Base-by-base conservation (phyloP, 2,113 vertebrate genomes). In the Xyliphius kryptos region DNA sequence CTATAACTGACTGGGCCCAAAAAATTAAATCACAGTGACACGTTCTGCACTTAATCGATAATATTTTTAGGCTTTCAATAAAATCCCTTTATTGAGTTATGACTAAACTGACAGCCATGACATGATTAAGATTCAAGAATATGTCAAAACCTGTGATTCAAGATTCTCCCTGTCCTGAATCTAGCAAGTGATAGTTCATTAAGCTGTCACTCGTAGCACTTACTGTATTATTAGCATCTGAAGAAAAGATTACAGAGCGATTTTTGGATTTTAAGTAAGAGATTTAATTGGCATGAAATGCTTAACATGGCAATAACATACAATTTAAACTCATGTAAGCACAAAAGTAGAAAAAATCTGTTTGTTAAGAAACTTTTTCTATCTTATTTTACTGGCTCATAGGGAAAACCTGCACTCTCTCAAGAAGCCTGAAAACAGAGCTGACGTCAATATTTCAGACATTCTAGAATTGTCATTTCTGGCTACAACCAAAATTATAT, bases 141-240 rank as follows among this genome's bases (percentile, higher is more conserved):
- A 9, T 52, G 49, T 41, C 17, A 62, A 54, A 16, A 16, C 32
- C n/a, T 54, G 15, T 54, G 9, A 54, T 54, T 54, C 52, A 37
- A 15, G 52, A 17, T 22, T 3, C 21, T 32, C 22, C 1, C 5
- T 2, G 26, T 53, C 22, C 52, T 37, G 15, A 37, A 37, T n/a
- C 32, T 37, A 15, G n/a, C 52, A 17, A 17, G 52, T 37, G 26
- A 16, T 17, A 17, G 26, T 54, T 54, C 52, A 54, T 54, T 54
- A 54, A 37, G 9, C 52, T 54, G 52, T 54, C 52, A 54, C 32
- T 54, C 10, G 26, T 10, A 54, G 26, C 26, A 37, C 52, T 17
- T 14, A 54, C 9, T 17, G n/a, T 17, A 17, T 54, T 37, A 37
- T 12, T 54, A 32, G 12, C 15, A 16, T 37, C 52, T 17, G 52